Evolutionary conservation across 2,113 vertebrate genomes (phyloP).

Genomic region (Brachyhypopomus occidentalis): DNA sequence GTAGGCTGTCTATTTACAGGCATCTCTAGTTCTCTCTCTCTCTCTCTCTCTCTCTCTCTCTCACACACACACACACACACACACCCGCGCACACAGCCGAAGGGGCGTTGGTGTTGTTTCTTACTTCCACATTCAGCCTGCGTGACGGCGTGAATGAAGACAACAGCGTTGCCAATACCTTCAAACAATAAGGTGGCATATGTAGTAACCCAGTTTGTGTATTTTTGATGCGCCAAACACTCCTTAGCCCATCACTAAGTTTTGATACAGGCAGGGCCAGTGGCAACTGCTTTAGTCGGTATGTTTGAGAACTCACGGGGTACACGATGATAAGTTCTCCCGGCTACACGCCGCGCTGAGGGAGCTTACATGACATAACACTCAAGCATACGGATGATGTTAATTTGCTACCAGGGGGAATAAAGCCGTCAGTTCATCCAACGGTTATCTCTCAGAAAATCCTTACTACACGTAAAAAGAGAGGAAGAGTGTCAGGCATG

Average conservation of each 20-base stretch:
- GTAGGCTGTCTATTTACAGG: neutral
- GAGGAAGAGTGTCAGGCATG: neutral
- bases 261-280: neutral
- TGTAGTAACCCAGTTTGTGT: neutral
- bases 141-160: neutral
- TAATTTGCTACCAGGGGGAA: neutral
- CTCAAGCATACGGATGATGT: neutral
- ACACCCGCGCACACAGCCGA: neutral
- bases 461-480: neutral
- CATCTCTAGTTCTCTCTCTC: neutral
- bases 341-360: neutral
- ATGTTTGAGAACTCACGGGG: neutral
- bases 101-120: constrained; percentile 1
- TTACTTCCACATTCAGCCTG: neutral
- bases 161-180: too few relatives aligned
- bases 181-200: neutral
- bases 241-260: neutral
- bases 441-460: neutral
- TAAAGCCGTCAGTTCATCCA: neutral
- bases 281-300: neutral
- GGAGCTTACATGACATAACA: neutral
- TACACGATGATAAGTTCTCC: neutral
- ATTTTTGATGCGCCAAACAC: neutral
- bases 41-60: neutral
- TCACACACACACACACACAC: constrained; percentile 17